These are phyloP conservation scores for Drosophila mettleri DNA, from an alignment of 2,888 invertebrate species.

Conservation along the genomic window DNA sequence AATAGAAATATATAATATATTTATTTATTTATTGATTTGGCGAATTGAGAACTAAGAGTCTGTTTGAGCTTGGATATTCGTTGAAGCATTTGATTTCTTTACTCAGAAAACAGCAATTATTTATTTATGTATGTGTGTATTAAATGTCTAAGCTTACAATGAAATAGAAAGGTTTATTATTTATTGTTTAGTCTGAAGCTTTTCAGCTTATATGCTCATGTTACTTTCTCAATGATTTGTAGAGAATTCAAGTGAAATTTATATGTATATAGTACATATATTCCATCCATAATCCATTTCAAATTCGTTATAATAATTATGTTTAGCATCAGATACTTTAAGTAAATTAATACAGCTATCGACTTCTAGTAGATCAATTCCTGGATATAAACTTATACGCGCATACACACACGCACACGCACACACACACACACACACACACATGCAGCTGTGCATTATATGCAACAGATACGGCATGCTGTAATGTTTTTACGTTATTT, in stretches of 20 bases:
- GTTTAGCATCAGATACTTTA: too few relatives aligned
- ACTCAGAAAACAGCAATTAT: background rate
- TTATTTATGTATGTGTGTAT: background rate
- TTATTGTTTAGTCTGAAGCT: background rate
- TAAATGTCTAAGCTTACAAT: background rate
- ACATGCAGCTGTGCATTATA: background rate
- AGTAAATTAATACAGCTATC: too few relatives aligned
- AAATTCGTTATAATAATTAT: too few relatives aligned
- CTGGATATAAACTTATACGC: background rate
- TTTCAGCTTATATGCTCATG: background rate
- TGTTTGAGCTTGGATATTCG: too few relatives aligned
- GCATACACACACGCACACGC: background rate
- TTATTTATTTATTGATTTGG: too few relatives aligned
- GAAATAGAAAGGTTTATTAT: background rate
- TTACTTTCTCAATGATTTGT: background rate
- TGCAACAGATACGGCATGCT: constrained; percentile 12
- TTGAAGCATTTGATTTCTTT: constrained; percentile 1
- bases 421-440: background rate
- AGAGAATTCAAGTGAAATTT: too few relatives aligned
- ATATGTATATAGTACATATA: too few relatives aligned
- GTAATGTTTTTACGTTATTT: background rate
- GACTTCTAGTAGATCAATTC: too few relatives aligned
- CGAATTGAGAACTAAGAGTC: too few relatives aligned
- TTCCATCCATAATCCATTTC: too few relatives aligned
- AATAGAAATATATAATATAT: too few relatives aligned